Base-by-base conservation (phyloP, 2,888 invertebrate genomes). In the Spialia ferax region DNA sequence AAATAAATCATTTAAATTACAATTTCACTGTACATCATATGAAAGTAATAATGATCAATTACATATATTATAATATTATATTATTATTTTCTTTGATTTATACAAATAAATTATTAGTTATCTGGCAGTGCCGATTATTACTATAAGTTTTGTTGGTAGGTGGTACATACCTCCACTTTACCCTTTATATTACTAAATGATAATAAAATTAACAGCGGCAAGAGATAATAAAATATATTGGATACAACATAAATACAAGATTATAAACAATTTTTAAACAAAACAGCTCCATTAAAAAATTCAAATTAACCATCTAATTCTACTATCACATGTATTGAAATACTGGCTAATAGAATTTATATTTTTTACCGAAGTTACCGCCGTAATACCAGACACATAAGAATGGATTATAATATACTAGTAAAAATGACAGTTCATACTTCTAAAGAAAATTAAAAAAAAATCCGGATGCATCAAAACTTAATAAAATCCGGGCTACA, bases 321-420 rank as follows among this genome's bases (percentile, higher is more conserved):
- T 93, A 92, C 89, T 93, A 93, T 93, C 93, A 93, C 92, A 93
- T 91, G 87, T 83, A 91, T 89, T 87, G 86, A 82, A 83, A 91
- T 91, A 91, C 89, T 87, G 88, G 79, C 85, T 87, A 83, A 88
- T 85, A 84, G 2, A 45, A 0, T 42, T 79, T 26, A 54, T 38
- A 52, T 54, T 54, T 38, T 62, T 77, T 70, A 42, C 3, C 13
- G 2, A 45, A 45, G 3, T 45, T 15, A 45, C 45, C 45, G 18
- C 45, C 45, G 7, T 6, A 38, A 6, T 7, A n/a, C n/a, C 38
- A 38, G n/a, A n/a, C 7, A 38, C 4, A 0, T 2, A 38, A 38
- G 13, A 38, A 38, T 3, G 6, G n/a, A 6, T 38, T 6, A 13
- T 13, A 3, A 26, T 26, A 4, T 26, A 4, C 26, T 26, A 26